These are phyloP conservation scores for Neoniphon sammara DNA, from an alignment of 2,797 vertebrate species.

Conservation along the genomic window DNA sequence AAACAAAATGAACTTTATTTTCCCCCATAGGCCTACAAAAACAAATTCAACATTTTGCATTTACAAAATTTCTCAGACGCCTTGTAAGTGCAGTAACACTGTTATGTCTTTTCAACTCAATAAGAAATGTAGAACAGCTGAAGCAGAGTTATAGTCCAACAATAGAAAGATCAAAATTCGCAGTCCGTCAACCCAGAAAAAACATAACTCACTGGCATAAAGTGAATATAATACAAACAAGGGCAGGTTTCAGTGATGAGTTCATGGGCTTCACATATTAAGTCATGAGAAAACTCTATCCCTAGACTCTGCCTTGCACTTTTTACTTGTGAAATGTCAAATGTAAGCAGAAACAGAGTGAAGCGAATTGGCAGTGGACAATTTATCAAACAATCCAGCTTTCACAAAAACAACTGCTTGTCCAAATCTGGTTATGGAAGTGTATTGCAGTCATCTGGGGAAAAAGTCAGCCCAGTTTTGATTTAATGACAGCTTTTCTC, in stretches of 20 bases:
- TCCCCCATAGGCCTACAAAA: constrained; percentile 3
- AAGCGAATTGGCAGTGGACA: not conserved
- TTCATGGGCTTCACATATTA: not conserved
- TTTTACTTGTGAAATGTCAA: not conserved
- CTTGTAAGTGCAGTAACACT: constrained; percentile 1
- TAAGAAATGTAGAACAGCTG: constrained; percentile 12
- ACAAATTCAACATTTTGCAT: constrained; percentile 24
- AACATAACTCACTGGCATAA: not conserved
- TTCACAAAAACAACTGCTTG: not conserved
- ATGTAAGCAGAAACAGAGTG: not conserved
- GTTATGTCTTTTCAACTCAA: constrained; percentile 8
- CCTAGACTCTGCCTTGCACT: not conserved
- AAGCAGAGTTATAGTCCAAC: not conserved
- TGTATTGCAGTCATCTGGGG: too few species aligned
- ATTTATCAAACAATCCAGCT: constrained; percentile 13
- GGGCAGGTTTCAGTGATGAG: not conserved
- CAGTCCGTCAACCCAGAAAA: not conserved
- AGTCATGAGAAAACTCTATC: not conserved
- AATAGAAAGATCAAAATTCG: not conserved
- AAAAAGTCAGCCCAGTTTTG: too few species aligned
- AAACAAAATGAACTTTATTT: not conserved
- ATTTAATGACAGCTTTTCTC: too few species aligned
- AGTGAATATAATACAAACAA: not conserved
- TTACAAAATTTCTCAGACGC: constrained; percentile 26
- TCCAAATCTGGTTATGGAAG: constrained; percentile 3